Conservation (phyloP, 2,888 invertebrate species). For the Agonopterix heracliana region DNA sequence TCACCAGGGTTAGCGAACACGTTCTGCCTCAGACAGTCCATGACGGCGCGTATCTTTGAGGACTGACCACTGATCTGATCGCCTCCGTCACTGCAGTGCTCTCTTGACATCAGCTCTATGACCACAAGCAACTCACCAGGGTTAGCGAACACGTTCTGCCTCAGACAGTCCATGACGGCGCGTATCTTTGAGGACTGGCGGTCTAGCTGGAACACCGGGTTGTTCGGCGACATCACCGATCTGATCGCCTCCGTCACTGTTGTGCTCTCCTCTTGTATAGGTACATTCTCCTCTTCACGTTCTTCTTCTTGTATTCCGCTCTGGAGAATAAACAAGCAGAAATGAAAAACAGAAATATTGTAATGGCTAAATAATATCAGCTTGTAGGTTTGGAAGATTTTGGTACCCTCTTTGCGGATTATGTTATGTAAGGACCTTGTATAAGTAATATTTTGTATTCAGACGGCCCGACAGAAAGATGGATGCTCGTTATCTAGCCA, state of each 20-base stretch:
- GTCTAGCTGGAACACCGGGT: conserved; percentile 81
- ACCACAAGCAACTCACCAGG: too few species aligned
- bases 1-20: too few species aligned
- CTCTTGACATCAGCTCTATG: conserved; percentile 35
- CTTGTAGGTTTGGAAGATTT: not conserved
- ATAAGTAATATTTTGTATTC: too few species aligned
- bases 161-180: conserved; percentile 75
- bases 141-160: conserved; percentile 62
- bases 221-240: conserved; percentile 78
- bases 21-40: conserved; percentile 73
- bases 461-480: too few species aligned
- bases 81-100: conserved; percentile 72
- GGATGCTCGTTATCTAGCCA: too few species aligned
- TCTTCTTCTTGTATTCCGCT: conserved; percentile 16
- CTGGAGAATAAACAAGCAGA: conserved; percentile 15
- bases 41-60: conserved; percentile 81
- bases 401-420: too few species aligned
- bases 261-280: conserved; percentile 46
- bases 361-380: too few species aligned
- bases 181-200: conserved; percentile 81
- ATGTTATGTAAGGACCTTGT: too few species aligned
- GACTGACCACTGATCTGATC: conserved; percentile 79
- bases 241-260: conserved; percentile 74
- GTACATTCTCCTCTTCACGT: conserved; percentile 26
- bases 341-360: not conserved